A percentile compares a stretch with the other conserved stretches of the same genome.
phyloP scores from a whole-genome alignment of 92 coral and sea anemone species.

The Epizoanthus fatuus region DNA sequence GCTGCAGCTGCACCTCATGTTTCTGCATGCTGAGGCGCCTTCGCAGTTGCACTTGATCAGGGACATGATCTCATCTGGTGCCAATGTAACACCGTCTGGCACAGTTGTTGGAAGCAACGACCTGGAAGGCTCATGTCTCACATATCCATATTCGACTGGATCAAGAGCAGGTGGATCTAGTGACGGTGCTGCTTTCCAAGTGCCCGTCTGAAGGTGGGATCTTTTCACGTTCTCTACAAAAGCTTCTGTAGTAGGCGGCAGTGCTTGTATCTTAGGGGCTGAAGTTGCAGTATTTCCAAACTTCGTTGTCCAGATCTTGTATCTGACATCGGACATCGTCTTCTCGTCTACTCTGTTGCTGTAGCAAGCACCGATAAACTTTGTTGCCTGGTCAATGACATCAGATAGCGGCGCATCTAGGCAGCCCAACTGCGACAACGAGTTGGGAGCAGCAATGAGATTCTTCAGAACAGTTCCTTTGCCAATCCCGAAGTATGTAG shows the following conservation, averaged over 20 bases:
- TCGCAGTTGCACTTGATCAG: slow-evolving; percentile 65
- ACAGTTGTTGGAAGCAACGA: slow-evolving; percentile 61
- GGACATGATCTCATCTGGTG: slow-evolving; percentile 62
- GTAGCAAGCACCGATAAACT: slow-evolving; percentile 59
- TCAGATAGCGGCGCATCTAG: slow-evolving; percentile 49
- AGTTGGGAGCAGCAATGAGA: slow-evolving; percentile 69
- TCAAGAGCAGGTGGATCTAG: slow-evolving; percentile 69
- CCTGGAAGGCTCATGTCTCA: slow-evolving; percentile 62
- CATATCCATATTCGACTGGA: slow-evolving; percentile 69
- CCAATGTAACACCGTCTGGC: slow-evolving; percentile 58
- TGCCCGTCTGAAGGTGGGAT: slow-evolving; percentile 70
- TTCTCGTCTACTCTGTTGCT: slow-evolving; percentile 43
- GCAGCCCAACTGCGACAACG: slow-evolving; percentile 57
- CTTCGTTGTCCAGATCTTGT: slow-evolving; percentile 66
- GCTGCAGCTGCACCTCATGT: slow-evolving; percentile 53
- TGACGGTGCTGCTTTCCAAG: slow-evolving; percentile 70
- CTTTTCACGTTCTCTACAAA: slow-evolving; percentile 74
- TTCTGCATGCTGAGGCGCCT: slow-evolving; percentile 50
- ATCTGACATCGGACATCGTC: slow-evolving; percentile 60
- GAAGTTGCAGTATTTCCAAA: slow-evolving; percentile 66
- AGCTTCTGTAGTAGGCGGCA: slow-evolving; percentile 74
- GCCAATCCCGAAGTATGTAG: slow-evolving; percentile 78
- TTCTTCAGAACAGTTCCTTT: slow-evolving; percentile 74
- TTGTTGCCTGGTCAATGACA: slow-evolving; percentile 63
- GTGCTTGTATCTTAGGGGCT: slow-evolving; percentile 65